Evolutionary conservation across 2,888 invertebrate species (phyloP).

Genomic region (Polia nebulosa): DNA sequence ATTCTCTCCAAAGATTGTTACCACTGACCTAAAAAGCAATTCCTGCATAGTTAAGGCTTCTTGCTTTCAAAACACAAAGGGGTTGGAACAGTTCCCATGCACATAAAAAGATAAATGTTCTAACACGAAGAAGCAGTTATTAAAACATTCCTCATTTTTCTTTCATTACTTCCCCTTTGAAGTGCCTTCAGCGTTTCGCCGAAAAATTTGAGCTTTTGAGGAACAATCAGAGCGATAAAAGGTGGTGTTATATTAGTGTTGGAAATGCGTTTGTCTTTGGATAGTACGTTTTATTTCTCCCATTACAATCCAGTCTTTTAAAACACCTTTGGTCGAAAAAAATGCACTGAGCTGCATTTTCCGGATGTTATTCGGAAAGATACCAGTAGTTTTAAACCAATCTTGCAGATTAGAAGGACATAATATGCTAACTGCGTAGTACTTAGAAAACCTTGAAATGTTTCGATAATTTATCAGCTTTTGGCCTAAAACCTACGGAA

Average conservation of each 20-base stretch:
- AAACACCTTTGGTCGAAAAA: too few species aligned
- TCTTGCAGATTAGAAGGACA: too few species aligned
- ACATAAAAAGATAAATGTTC: slow-evolving; percentile 62
- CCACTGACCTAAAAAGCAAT: slow-evolving; percentile 66
- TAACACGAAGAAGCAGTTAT: slow-evolving; percentile 63
- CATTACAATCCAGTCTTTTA: too few species aligned
- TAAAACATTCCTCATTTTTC: slow-evolving; percentile 67
- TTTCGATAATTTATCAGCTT: too few species aligned
- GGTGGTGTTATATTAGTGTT: slow-evolving; percentile 55
- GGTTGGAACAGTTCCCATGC: slow-evolving; percentile 49
- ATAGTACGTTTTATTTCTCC: slow-evolving; percentile 65
- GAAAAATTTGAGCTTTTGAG: slow-evolving; percentile 51
- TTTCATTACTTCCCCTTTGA: slow-evolving; percentile 66
- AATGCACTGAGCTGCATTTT: too few species aligned
- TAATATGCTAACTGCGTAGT: too few species aligned
- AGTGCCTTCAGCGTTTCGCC: slow-evolving; percentile 51
- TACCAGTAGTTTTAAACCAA: too few species aligned
- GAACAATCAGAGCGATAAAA: slow-evolving; percentile 48
- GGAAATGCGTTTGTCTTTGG: slow-evolving; percentile 62
- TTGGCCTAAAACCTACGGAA: too few species aligned
- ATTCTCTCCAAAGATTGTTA: slow-evolving; percentile 60
- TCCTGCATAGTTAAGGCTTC: slow-evolving; percentile 64
- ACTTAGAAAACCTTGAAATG: too few species aligned
- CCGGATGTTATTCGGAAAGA: too few species aligned
- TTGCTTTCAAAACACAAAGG: slow-evolving; percentile 60